Evolutionary conservation across 2,888 invertebrate genomes (phyloP).

Genomic region (Nomada ferruginata): DNA sequence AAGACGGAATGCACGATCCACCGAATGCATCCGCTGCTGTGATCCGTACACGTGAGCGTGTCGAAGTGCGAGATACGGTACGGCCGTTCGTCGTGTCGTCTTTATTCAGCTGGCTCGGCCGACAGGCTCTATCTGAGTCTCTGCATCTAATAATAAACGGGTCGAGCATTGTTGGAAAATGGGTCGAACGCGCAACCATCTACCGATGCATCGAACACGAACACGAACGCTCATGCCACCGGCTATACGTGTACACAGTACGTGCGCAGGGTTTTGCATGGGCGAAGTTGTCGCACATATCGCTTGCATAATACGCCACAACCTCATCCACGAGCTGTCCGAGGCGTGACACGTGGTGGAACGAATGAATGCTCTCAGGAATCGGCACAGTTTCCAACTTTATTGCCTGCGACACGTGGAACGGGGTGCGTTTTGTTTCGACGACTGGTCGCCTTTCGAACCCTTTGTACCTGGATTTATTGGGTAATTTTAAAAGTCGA

Average conservation of each 20-base stretch:
- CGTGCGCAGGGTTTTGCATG: neutral
- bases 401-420: neutral
- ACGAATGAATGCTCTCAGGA: constrained; percentile 54
- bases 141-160: constrained; percentile 71
- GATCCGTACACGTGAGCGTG: neutral
- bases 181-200: constrained; percentile 67
- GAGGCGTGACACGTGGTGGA: constrained; percentile 41
- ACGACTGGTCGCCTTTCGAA: too few species aligned
- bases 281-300: constrained; percentile 8
- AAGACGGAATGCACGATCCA: constrained; percentile 19
- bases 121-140: constrained; percentile 53
- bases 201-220: constrained; percentile 58
- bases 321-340: constrained; percentile 31
- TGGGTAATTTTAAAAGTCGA: too few species aligned
- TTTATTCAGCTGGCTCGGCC: constrained; percentile 58
- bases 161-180: constrained; percentile 72
- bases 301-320: constrained; percentile 44
- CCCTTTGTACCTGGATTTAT: too few species aligned
- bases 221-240: too few species aligned
- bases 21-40: neutral
- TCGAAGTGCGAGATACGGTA: constrained; percentile 9
- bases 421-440: too few species aligned
- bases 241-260: neutral
- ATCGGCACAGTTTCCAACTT: constrained; percentile 67
- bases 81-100: constrained; percentile 48